Percentiles rank a stretch among this genome's conserved stretches.
phyloP scores from a whole-genome alignment of 2,888 invertebrate species.

The Bedellia somnulentella region DNA sequence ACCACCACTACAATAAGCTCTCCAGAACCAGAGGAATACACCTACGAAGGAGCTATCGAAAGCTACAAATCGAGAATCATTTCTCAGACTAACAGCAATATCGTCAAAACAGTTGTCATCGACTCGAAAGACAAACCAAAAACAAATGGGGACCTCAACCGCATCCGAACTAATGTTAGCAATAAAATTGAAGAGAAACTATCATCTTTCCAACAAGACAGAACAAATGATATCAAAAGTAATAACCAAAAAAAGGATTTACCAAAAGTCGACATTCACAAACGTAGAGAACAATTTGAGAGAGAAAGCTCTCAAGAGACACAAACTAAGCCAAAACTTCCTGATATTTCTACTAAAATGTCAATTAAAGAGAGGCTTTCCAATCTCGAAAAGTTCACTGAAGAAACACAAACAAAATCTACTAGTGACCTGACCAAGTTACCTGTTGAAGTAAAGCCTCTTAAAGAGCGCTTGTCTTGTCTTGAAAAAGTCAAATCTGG shows the following conservation, averaged over 20 bases:
- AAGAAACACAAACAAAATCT: slow-evolving; percentile 50
- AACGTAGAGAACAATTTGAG: slow-evolving; percentile 82
- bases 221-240: slow-evolving; percentile 40
- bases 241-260: slow-evolving; percentile 59
- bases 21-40: slow-evolving; percentile 77
- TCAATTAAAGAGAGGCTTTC: slow-evolving; percentile 74
- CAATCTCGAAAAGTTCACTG: slow-evolving; percentile 67
- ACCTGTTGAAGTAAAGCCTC: slow-evolving; percentile 64
- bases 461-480: slow-evolving; percentile 65
- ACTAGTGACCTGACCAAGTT: slow-evolving; percentile 46
- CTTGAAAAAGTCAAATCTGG: slow-evolving; percentile 59
- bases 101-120: slow-evolving; percentile 42
- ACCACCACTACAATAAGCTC: slow-evolving; percentile 70
- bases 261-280: slow-evolving; percentile 81
- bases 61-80: slow-evolving; percentile 81
- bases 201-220: slow-evolving; percentile 60
- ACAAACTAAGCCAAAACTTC: slow-evolving; percentile 52
- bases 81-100: slow-evolving; percentile 55
- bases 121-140: slow-evolving; percentile 45
- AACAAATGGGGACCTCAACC: slow-evolving; percentile 37
- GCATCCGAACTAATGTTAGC: slow-evolving; percentile 47
- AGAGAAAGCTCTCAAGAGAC: slow-evolving; percentile 62
- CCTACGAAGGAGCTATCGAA: slow-evolving; percentile 85
- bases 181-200: slow-evolving; percentile 67
- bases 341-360: slow-evolving; percentile 67